phyloP scores from a whole-genome alignment of 2,113 vertebrate species.

The Melanerpes aurifrons region DNA sequence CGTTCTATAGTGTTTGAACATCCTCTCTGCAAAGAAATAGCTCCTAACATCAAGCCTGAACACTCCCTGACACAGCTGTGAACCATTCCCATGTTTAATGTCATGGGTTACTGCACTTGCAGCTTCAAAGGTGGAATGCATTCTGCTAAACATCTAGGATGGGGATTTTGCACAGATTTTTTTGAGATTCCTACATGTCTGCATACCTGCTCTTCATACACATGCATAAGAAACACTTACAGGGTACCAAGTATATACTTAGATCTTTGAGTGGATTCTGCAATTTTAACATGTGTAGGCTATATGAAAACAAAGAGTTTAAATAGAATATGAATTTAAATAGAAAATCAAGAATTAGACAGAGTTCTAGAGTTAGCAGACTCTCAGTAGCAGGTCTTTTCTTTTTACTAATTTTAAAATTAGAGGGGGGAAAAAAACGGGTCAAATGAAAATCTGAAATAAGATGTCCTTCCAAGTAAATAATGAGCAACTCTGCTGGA shows the following conservation, averaged over 20 bases:
- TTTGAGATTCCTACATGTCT: constrained; percentile 23
- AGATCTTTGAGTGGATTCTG: background rate
- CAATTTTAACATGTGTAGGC: background rate
- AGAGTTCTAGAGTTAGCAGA: background rate
- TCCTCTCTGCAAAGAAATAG: background rate
- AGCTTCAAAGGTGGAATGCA: background rate
- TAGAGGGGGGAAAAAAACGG: background rate
- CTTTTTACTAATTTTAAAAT: background rate
- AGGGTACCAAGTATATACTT: background rate
- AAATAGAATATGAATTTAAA: background rate
- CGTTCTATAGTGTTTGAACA: background rate
- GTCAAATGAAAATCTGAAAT: background rate
- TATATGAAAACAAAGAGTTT: background rate
- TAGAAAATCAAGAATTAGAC: background rate
- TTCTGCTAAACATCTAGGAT: background rate
- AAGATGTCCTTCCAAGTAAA: background rate
- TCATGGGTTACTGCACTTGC: background rate
- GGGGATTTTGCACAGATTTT: background rate
- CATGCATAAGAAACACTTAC: constrained; percentile 7
- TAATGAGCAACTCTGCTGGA: background rate
- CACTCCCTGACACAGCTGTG: background rate
- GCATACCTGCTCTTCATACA: background rate
- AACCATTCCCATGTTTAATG: background rate
- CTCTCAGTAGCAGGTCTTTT: background rate
- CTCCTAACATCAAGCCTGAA: background rate